Conservation (phyloP, 1,140 invertebrate genomes). For the Cyrtorhinus lividipennis region DNA sequence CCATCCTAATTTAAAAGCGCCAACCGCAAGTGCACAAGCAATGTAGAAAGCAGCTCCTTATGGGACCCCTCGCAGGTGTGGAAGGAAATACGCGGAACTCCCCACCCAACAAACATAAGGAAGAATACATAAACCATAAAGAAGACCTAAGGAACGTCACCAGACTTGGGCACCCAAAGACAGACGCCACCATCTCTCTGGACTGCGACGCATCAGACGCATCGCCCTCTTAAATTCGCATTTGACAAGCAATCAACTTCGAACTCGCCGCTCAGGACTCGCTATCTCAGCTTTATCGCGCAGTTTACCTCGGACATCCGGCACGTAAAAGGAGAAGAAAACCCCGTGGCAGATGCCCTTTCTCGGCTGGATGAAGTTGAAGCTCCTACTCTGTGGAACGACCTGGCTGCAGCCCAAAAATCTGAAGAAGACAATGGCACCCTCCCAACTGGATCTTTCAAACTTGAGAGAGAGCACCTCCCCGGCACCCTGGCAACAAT, state of each 20-base stretch:
- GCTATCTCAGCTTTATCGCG: no score
- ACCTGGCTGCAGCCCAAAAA: neutral
- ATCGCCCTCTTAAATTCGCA: neutral
- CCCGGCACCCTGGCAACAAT: neutral
- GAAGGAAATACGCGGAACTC: no score
- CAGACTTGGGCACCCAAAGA: constrained; percentile 16
- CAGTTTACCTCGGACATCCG: no score
- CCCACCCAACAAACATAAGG: no score
- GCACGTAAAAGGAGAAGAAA: no score
- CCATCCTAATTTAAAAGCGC: no score
- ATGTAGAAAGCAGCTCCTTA: no score
- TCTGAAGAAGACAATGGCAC: neutral
- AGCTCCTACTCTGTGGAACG: neutral
- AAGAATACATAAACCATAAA: no score
- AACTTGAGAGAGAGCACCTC: neutral
- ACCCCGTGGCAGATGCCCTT: no score
- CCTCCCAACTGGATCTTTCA: neutral
- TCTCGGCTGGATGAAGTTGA: constrained; percentile 5
- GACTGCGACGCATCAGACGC: constrained; percentile 23
- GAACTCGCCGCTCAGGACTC: no score
- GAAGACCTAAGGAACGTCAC: constrained; percentile 25
- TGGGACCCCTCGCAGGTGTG: no score
- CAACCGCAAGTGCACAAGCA: no score
- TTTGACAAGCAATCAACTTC: neutral
- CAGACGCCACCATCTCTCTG: constrained; percentile 10